Percentiles rank a stretch among this genome's conserved stretches.
Conservation (phyloP, 2,888 invertebrate genomes). For the Monopis laevigella region DNA sequence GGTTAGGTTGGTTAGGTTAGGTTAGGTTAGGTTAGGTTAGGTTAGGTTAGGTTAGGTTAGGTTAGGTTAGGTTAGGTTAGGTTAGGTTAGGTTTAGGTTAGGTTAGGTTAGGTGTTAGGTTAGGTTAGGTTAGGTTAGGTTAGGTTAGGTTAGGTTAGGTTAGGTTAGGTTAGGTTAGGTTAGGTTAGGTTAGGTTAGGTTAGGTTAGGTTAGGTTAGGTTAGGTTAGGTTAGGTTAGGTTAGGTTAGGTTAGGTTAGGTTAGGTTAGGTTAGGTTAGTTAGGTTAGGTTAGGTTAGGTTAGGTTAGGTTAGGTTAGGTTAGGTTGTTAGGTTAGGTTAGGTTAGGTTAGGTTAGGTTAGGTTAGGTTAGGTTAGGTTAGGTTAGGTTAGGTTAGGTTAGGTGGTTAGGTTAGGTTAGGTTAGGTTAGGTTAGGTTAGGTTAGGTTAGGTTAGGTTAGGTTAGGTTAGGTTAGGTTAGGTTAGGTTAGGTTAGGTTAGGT, state of each 20-base stretch:
- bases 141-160: constrained; percentile 17
- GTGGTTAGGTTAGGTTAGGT: constrained; percentile 17
- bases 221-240: constrained; percentile 16
- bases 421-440: constrained; percentile 23
- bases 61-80: constrained; percentile 20
- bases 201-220: constrained; percentile 16
- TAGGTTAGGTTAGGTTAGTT: constrained; percentile 13
- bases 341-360: constrained; percentile 18
- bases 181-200: constrained; percentile 17
- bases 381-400: constrained; percentile 19
- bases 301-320: constrained; percentile 20
- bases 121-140: constrained; percentile 11
- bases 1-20: constrained; percentile 9
- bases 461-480: constrained; percentile 20
- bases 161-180: constrained; percentile 18
- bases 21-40: constrained; percentile 10
- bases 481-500: constrained; percentile 18
- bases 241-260: constrained; percentile 15
- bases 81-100: constrained; percentile 4
- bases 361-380: constrained; percentile 20
- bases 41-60: constrained; percentile 18
- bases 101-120: not conserved
- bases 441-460: constrained; percentile 21
- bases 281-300: constrained; percentile 21
- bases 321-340: constrained; percentile 18